Evolutionary conservation across 2,888 invertebrate species (phyloP), one percentile per base, ranked within the genome.

Genomic region (Tryphoninae sp.): DNA sequence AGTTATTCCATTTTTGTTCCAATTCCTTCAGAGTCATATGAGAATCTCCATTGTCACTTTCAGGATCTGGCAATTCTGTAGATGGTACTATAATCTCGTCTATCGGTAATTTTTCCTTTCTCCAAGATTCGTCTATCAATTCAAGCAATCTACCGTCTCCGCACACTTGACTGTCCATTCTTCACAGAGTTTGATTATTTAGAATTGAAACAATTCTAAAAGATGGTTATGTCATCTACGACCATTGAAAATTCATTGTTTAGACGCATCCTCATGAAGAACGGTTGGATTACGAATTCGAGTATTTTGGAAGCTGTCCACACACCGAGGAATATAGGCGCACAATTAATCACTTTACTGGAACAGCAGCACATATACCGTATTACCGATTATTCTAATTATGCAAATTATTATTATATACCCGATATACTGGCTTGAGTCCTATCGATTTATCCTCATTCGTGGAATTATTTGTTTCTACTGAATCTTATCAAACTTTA

Each of bases 21-120:
- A 96, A 97, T 91, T 98, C 98, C 89, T 96, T 96, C 7, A 98
- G 93, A 0, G 98, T 98, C 90, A 98, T 95, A 89, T 96, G 96
- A 2, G 97, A 96, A 92, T 98, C 98, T 23, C 97, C 97, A 86
- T 96, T 96, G 92, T 98, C 98, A 1, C 97, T 97, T 91, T 97
- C 97, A 0, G 97, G 97, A 93, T 98, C 98, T 0, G 98, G 97
- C 68, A 98, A 93, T 92, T 98, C 98, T 89, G 96, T 95, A 68
- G 95, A 91, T 1, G 98, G 98, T 6, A 98, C 98, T 73, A 93
- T 90, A 86, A 97, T 97, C 89, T 98, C 97, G 92, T 98, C 98
- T 87, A 95, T 94, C 2, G 97, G 97, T 62, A 97, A 92, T 87
- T 94, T 94, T 89, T 98, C 98, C 80, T 96, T 95, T 75, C 96